Base-by-base conservation (phyloP, 30 jellyfish, hydroid and myxozoan species). In the Sanderia malayensis region DNA sequence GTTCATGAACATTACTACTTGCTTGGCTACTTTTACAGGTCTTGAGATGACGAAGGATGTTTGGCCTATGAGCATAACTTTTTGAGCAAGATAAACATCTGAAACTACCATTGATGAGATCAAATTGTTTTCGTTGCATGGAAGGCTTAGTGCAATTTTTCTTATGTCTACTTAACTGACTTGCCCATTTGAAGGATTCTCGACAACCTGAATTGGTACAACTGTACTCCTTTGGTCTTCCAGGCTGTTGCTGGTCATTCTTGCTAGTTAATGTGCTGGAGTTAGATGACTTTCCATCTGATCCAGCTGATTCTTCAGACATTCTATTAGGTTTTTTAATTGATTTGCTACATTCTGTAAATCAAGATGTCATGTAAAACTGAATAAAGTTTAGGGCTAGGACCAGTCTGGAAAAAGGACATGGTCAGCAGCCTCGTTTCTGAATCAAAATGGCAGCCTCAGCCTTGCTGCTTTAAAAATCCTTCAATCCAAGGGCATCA, bases 361-460 rank as follows among this genome's bases (percentile, higher is more conserved):
- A 15, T 41, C 55, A 41, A 41, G 55, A 41, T 41, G 55, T 41
- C n/a, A 41, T 41, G 8, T 6, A 41, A 41, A 41, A 41, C 55
- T 6, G 15, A 41, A 15, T 41, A 15, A 6, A 6, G 55, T 41
- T 41, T 41, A 41, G 55, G 55, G 11, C 55, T 41, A 41, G 8
- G 55, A 8, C 15, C 55, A n/a, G n/a, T n/a, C n/a, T n/a, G n/a
- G n/a, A n/a, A n/a, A n/a, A n/a, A n/a, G n/a, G n/a, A 41, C 55
- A 41, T 41, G 55, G 55, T 15, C 11, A 41, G 55, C 15, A 41
- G 55, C 55, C 55, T 41, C 55, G 55, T 41, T 41, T 41, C 55
- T 41, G 55, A 41, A 41, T 41, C 55, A 41, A 41, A 41, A 41
- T 41, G 55, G 55, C 55, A 41, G 15, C 55, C n/a, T n/a, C n/a